Base-by-base conservation (phyloP, 2,113 vertebrate genomes). In the Gopherus flavomarginatus region DNA sequence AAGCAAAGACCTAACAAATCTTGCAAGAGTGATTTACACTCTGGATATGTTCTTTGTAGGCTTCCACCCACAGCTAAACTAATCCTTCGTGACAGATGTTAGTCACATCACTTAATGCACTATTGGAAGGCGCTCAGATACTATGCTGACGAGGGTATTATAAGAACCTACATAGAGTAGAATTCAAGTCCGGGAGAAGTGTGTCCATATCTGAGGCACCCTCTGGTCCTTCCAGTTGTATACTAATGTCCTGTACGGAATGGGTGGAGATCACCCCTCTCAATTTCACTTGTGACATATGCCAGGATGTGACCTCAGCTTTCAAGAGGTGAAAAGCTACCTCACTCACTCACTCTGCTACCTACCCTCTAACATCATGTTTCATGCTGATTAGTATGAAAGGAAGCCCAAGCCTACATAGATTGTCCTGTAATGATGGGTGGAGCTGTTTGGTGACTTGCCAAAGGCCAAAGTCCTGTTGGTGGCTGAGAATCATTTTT, bases 261-360 rank as follows among this genome's bases (percentile, higher is more conserved):
- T 65, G 84, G 91, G 86, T 84, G 96, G 94, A 93, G 80, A 94
- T 79, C 86, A 90, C 29, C 0, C 0, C 13, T 89, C 54, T 50
- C 1, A 0, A 56, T 94, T 11, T 85, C 93, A 83, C 4, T 54
- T 42, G 53, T 93, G 59, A 90, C 56, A 26, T 54, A 52, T 57
- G 81, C 19, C 87, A 95, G 96, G 95, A 96, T 88, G 31, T 90
- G 89, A 95, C 90, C 53, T 97, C 95, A 93, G 49, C 75, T 85
- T 97, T 88, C 90, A 13, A 69, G 87, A 81, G 86, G 44, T 89
- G 88, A 95, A 96, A 93, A 93, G 85, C 81, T 50, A 35, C 79
- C 89, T 90, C 82, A 62, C 31, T 96, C 81, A 62, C 49, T 16
- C 93, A 42, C 62, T 88, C 72, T 84, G n/a, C 77, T 93, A n/a